These are phyloP conservation scores for Parazoanthus darwini DNA, from an alignment of 92 coral and sea anemone species.

Conservation along the genomic window DNA sequence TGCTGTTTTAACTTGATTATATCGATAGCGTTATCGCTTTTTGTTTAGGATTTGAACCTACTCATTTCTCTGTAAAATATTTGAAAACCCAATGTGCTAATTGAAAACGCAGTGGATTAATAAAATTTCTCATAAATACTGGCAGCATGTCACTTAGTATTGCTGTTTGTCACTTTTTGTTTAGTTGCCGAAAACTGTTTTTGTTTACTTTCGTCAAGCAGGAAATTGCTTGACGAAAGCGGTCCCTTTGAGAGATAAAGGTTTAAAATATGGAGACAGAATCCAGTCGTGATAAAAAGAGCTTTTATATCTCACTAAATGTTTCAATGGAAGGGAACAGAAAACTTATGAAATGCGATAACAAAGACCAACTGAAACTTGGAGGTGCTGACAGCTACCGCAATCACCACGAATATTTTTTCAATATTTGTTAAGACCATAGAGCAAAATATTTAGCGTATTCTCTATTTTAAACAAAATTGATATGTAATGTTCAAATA, in stretches of 20 bases:
- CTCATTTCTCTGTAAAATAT: neutral
- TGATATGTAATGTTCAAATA: neutral
- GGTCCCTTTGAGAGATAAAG: neutral
- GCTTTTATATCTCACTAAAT: too few species aligned
- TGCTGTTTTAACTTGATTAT: neutral
- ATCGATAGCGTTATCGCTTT: neutral
- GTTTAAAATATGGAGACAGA: neutral
- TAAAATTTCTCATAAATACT: neutral
- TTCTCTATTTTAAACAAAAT: neutral
- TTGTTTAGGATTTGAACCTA: neutral
- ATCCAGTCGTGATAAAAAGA: neutral
- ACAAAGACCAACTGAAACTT: neutral
- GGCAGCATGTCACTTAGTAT: neutral
- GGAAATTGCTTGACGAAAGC: neutral
- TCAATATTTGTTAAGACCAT: neutral
- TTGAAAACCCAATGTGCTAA: neutral
- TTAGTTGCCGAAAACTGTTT: neutral
- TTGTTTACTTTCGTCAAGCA: neutral
- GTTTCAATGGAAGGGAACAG: neutral
- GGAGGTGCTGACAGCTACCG: neutral
- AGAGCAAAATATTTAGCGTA: neutral
- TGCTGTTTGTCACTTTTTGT: neutral
- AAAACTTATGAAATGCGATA: neutral
- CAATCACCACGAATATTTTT: neutral
- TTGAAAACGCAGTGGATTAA: neutral